Evolutionary conservation across 2,888 invertebrate species (phyloP), one percentile per base, ranked within the genome.

Genomic region (Nebria salina): DNA sequence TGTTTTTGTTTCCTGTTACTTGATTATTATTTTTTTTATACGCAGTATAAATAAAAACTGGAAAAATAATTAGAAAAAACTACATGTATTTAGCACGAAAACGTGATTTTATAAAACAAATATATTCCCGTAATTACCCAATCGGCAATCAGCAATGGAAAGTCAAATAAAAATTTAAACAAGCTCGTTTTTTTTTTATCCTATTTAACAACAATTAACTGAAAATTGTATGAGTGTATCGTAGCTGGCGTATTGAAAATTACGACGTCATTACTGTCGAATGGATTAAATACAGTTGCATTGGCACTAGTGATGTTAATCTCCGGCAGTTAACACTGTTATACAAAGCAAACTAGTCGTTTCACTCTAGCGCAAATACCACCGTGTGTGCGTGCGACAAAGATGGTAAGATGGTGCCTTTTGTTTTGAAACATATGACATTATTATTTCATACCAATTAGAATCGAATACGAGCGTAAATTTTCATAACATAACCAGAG

Each of bases 341-440:
- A 34, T 72, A 15, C 72, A 8, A 9, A 15, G 41, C 72, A 72
- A 72, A 15, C 15, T 13, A 72, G 25, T 25, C 72, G 54, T n/a
- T 65, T 79, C 68, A 70, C 2, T 75, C 75, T 26, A 15, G 72
- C 41, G 11, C 72, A 34, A 41, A 72, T 41, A 34, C 8, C 9
- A 3, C 3, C 6, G 15, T 25, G 74, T 15, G 20, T 70, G 70
- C 43, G 80, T 64, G 65, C 13, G 68, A 79, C 65, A 15, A 68
- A 68, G 75, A 80, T 68, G 15, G 26, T n/a, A 9, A 43, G 64
- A 77, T 25, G 66, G 20, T 80, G 75, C 75, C 80, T 80, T 80
- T 80, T 80, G 80, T 80, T 80, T 68, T 75, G 80, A 80, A 80
- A 80, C 80, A 80, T 75, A 75, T 80, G 80, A 75, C 80, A 65